Evolutionary conservation across 2,888 invertebrate species (phyloP), one percentile per base, ranked within the genome.

Genomic region (Tetheella fluctuosa): DNA sequence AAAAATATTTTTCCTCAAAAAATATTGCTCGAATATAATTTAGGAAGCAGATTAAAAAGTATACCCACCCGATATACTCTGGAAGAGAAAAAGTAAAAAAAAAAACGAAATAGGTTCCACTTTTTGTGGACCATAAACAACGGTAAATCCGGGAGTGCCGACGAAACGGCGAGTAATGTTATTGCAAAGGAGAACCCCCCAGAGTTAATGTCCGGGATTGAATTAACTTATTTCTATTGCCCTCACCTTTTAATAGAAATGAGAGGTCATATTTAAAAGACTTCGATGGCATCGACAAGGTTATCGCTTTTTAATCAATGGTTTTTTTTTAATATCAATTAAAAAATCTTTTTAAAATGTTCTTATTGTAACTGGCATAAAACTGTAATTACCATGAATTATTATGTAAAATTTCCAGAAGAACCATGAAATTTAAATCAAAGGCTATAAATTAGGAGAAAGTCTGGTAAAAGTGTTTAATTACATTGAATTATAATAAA

Each of bases 41-140:
- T 37, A 15, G 13, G 34, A 23, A 55, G 34, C 20, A 55, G 55
- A 55, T 55, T 55, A 55, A 55, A 55, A 34, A 55, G 17, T 13
- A 23, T 55, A 34, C 34, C 34, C 34, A 34, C 34, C 55, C 34
- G 34, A 55, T 55, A 55, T 34, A 23, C 34, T 15, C 8, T 30
- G 17, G 48, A 12, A 23, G 20, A 17, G 30, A 54, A 54, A 30
- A 23, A 23, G 55, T 34, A 17, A 55, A 55, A 55, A 34, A 7
- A 37, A 55, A 34, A 7, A 37, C 34, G 37, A 13, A 55, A 37
- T 55, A 54, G 54, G 30, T 30, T 12, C 34, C 55, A 20, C 1
- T 55, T 34, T 55, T 34, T 55, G 34, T 55, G 34, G 23, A 20
- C 23, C 55, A 34, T 55, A 55, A 55, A 55, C 55, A 37, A 37